Base-by-base conservation (phyloP, 2,113 vertebrate species). In the Pagrus major region DNA sequence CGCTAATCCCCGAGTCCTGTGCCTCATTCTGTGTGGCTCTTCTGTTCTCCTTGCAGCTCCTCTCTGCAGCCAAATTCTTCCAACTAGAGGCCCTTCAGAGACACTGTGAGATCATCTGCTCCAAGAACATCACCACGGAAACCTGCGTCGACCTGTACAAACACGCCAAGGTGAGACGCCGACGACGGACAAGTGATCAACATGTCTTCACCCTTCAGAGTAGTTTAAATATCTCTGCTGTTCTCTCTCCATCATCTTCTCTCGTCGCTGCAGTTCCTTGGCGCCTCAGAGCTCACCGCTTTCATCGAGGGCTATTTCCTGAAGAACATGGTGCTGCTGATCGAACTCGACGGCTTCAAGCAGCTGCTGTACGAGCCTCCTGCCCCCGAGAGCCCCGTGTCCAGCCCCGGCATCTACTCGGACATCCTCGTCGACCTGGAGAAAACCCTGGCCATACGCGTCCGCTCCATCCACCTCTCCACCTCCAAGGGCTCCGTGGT, bases 391-490 rank as follows among this genome's bases (percentile, higher is more conserved):
- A 96, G 96, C 4, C 93, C 96, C 1, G 95, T 25, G 2, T 86
- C 89, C 81, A 88, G 88, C 77, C 90, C 93, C 1, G 86, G 85
- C 61, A 84, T 85, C 78, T 86, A 88, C 81, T 85, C 90, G 33
- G 96, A 98, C 76, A 95, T 99, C 87, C 96, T 99, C 31, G 95
- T 93, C 2, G 97, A 99, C 93, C 96, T 99, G 89, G 97, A 99
- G 96, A 97, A 96, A 93, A 99, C 97, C 87, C 96, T 99, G 94
- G 97, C 96, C 88, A 91, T 95, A 55, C 95, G 98, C 90, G 97
- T 99, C 94, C 97, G 97, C 90, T 99, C 98, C 69, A 99, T 99
- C 91, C 98, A 99, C 93, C 96, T 99, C 83, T 99, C 98, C 47
- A 96, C 97, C 87, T 99, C 98, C 89, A 99, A 99, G 94, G 98